These are phyloP conservation scores for Barnardius zonarius DNA, from an alignment of 2,113 vertebrate genomes.

Conservation along the genomic window DNA sequence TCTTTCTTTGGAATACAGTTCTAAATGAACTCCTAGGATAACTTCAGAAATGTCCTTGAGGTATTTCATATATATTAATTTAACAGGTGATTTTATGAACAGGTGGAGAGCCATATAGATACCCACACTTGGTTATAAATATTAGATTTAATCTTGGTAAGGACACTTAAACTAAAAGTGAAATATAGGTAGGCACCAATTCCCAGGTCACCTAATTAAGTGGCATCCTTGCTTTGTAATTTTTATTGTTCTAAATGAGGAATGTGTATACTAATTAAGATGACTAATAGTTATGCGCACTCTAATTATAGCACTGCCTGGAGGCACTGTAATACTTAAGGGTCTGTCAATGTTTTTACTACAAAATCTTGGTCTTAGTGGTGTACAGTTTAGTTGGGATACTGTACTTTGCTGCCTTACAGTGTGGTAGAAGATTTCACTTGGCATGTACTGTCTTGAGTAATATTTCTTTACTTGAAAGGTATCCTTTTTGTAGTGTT, in stretches of 20 bases:
- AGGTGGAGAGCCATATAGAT: slow-evolving; percentile 37
- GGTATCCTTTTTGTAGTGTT: neutral
- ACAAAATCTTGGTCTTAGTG: neutral
- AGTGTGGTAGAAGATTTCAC: neutral
- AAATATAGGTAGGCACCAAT: slow-evolving; percentile 59
- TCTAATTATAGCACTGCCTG: slow-evolving; percentile 57
- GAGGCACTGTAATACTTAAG: slow-evolving; percentile 42
- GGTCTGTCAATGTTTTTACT: slow-evolving; percentile 49
- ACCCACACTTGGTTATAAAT: slow-evolving; percentile 50
- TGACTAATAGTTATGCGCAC: slow-evolving; percentile 50
- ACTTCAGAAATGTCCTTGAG: slow-evolving; percentile 57
- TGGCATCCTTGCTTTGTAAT: slow-evolving; percentile 56
- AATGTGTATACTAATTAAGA: slow-evolving; percentile 55
- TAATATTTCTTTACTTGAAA: slow-evolving; percentile 24
- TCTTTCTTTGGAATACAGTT: slow-evolving; percentile 28
- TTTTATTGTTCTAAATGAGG: slow-evolving; percentile 65
- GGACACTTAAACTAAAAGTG: slow-evolving; percentile 54
- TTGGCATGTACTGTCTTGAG: neutral
- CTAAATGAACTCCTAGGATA: slow-evolving; percentile 19
- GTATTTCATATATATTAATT: slow-evolving; percentile 54
- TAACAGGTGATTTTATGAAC: slow-evolving; percentile 54
- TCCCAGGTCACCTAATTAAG: slow-evolving; percentile 69
- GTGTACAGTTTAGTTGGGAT: neutral
- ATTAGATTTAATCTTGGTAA: slow-evolving; percentile 48
- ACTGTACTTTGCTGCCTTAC: neutral